phyloP scores from a whole-genome alignment of 2,888 invertebrate species.

The Petrophora chlorosata region DNA sequence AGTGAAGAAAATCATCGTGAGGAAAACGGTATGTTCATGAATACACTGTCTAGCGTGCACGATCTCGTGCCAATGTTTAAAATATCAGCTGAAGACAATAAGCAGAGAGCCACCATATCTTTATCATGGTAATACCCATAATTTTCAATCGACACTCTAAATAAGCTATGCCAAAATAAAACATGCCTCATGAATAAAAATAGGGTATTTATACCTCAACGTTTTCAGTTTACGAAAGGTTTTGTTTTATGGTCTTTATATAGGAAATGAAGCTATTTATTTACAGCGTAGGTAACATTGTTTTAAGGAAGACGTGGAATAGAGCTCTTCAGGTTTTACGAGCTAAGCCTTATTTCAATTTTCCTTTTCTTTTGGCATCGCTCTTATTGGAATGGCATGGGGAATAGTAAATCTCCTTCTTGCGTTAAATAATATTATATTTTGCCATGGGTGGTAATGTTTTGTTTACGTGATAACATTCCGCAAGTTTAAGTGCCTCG shows the following conservation, averaged over 20 bases:
- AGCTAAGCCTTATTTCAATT: slow-evolving; percentile 33
- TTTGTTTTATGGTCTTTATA: slow-evolving; percentile 38
- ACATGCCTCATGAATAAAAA: slow-evolving; percentile 56
- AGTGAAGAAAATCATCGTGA: no score
- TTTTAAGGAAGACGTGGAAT: slow-evolving; percentile 34
- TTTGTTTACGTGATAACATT: no score
- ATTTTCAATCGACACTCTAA: slow-evolving; percentile 56
- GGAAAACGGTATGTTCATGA: no score
- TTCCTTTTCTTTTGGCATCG: slow-evolving; percentile 19
- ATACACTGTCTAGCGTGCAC: no score
- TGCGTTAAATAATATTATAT: neutral
- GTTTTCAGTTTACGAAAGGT: slow-evolving; percentile 43
- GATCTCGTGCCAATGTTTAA: slow-evolving; percentile 29
- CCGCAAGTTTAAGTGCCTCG: no score
- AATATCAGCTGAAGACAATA: slow-evolving; percentile 29
- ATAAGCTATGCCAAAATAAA: slow-evolving; percentile 44
- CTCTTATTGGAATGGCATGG: slow-evolving; percentile 16
- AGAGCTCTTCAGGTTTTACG: slow-evolving; percentile 32
- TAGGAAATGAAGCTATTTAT: slow-evolving; percentile 44
- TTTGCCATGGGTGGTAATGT: no score
- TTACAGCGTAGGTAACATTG: slow-evolving; percentile 39
- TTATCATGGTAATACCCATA: slow-evolving; percentile 43
- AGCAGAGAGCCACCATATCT: slow-evolving; percentile 12
- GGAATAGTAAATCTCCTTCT: slow-evolving; percentile 15
- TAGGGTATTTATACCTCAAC: slow-evolving; percentile 42